A percentile compares a stretch with the other conserved stretches of the same genome.
Conservation (phyloP, 2,113 vertebrate species). For the Corythornis madagascariensis region DNA sequence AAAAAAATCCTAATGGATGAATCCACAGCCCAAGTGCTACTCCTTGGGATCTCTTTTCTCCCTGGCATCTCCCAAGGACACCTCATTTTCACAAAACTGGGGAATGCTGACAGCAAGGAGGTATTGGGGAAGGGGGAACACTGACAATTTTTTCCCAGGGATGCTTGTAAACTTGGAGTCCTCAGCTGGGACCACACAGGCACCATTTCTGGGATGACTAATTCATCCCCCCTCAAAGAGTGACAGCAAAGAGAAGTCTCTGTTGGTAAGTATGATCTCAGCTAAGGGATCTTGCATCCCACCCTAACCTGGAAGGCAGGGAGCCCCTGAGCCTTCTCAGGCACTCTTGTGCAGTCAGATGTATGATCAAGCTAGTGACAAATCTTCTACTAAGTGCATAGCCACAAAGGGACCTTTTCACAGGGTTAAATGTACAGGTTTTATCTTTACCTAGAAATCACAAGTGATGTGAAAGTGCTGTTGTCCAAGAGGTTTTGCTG, state of each 20-base stretch:
- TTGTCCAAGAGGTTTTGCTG: neutral
- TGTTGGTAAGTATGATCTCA: neutral
- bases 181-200: neutral
- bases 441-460: neutral
- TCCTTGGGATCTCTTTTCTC: neutral
- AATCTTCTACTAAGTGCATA: neutral
- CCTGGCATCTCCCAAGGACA: neutral
- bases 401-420: neutral
- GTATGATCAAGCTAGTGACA: neutral
- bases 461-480: neutral
- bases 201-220: neutral
- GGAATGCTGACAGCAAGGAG: neutral
- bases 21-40: neutral
- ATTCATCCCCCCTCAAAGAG: neutral
- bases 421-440: neutral
- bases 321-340: accelerated
- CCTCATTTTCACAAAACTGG: accelerated
- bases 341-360: neutral
- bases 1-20: neutral
- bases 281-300: neutral
- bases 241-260: neutral
- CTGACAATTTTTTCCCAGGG: neutral
- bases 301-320: neutral
- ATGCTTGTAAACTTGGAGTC: neutral
- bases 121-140: accelerated